Percentiles rank a stretch among this genome's conserved stretches.
Evolutionary conservation across 2,888 invertebrate species (phyloP).

Genomic region (Ophion ellenae): DNA sequence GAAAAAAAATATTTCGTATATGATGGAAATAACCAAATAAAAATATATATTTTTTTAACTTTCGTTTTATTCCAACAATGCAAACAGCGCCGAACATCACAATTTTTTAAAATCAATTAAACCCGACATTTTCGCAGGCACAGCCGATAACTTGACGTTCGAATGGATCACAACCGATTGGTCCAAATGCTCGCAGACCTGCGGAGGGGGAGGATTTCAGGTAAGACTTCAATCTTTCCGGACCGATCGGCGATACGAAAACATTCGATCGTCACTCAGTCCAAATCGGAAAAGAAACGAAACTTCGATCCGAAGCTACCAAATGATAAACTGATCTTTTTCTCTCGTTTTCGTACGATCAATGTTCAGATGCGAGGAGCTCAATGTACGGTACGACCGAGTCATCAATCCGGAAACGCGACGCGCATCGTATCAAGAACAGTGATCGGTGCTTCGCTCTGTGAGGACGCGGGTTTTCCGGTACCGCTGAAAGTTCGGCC

Average conservation of each 20-base stretch:
- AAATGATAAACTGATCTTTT: neutral
- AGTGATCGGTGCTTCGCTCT: conserved; percentile 87
- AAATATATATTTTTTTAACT: neutral
- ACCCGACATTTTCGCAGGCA: conserved; percentile 54
- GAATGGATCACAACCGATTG: conserved; percentile 93
- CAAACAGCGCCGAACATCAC: too few relatives aligned
- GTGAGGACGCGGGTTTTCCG: conserved; percentile 89
- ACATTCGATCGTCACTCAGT: neutral
- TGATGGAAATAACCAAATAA: too few relatives aligned
- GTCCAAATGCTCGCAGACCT: conserved; percentile 93
- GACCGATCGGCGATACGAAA: too few relatives aligned
- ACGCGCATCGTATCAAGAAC: conserved; percentile 76
- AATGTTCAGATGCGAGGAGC: conserved; percentile 87
- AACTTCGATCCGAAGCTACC: neutral
- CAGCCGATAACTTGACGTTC: conserved; percentile 85
- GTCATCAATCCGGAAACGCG: conserved; percentile 80
- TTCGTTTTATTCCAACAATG: neutral
- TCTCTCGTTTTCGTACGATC: neutral
- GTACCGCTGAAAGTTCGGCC: conserved; percentile 87
- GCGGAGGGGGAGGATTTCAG: conserved; percentile 90
- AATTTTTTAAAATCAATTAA: neutral
- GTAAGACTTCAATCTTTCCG: conserved; percentile 74
- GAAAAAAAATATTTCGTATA: too few relatives aligned
- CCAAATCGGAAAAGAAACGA: neutral
- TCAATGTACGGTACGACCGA: conserved; percentile 89